Base-by-base conservation (phyloP, 2,888 invertebrate genomes). In the Pollenia griseotomentosa region DNA sequence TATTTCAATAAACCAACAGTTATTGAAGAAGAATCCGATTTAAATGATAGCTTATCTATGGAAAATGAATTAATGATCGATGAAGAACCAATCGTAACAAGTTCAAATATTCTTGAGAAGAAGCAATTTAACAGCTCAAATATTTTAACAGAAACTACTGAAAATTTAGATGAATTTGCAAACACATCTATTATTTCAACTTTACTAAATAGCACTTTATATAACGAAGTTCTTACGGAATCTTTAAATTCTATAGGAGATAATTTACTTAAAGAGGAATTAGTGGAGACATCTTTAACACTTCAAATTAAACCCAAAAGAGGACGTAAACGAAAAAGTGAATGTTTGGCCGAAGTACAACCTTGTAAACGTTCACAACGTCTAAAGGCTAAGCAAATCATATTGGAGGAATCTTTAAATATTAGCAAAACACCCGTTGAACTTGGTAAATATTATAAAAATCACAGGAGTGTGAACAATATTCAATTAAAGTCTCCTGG, bases 321-420 rank as follows among this genome's bases (percentile, higher is more conserved):
- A 65, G 85, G 85, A 16, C 86, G 71, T 57, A 89, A 88, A 63
- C 89, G 87, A 0, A 87, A 89, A 88, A 77, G 33, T 65, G 86
- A 86, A 73, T 59, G 61, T 75, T 8, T 44, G 42, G 14, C 53
- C 1, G 55, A 73, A 42, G 10, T 48, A 0, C 57, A 51, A 10
- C 59, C 77, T 14, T 88, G 88, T 46, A 90, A 90, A 68, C 89
- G 88, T 63, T 89, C 89, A 1, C 86, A 86, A 53, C 88, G 88
- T n/a, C 79, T 89, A 59, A 85, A 74, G 16, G 86, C 79, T 3
- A 88, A 88, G 9, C 86, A 86, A 70, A 80, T 68, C 16, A 63
- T 81, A 19, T 55, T 85, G 46, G 82, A 73, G 63, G 44, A 73
- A 81, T 66, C 77, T 1, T n/a, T 73, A 59, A 65, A 88, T 14